phyloP scores from a whole-genome alignment of 2,888 invertebrate species.

The Pilophorus perplexus region DNA sequence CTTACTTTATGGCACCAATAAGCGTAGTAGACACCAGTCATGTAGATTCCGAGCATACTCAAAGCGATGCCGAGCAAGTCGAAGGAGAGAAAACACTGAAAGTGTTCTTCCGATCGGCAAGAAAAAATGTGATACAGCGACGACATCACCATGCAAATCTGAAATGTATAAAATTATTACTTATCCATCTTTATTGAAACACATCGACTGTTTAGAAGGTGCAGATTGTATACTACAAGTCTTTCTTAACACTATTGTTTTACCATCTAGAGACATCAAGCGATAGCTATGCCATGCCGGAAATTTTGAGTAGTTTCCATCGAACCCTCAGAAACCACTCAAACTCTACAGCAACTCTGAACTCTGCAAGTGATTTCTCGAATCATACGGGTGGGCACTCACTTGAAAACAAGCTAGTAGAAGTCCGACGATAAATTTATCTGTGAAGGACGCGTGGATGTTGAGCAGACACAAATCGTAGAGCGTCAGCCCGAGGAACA shows the following conservation, averaged over 20 bases:
- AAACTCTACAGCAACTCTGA: too few species aligned
- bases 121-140: conserved; percentile 92
- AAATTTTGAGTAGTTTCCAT: too few species aligned
- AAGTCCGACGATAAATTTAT: conserved; percentile 80
- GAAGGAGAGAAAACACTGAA: conserved; percentile 80
- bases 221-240: too few species aligned
- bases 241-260: too few species aligned
- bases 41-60: conserved; percentile 88
- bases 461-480: conserved; percentile 79
- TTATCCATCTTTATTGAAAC: neutral
- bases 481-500: conserved; percentile 78
- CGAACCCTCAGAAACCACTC: too few species aligned
- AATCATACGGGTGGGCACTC: too few species aligned
- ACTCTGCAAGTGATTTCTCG: too few species aligned
- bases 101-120: conserved; percentile 83
- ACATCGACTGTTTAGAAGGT: too few species aligned
- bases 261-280: too few species aligned
- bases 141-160: conserved; percentile 91
- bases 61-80: conserved; percentile 92
- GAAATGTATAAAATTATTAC: conserved; percentile 47
- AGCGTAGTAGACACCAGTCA: conserved; percentile 93
- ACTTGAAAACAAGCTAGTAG: conserved; percentile 87
- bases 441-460: conserved; percentile 72
- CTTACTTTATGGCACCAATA: conserved; percentile 92
- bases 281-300: too few species aligned